phyloP scores from a whole-genome alignment of 23 tunicate genomes.

The Oikopleura albicans region DNA sequence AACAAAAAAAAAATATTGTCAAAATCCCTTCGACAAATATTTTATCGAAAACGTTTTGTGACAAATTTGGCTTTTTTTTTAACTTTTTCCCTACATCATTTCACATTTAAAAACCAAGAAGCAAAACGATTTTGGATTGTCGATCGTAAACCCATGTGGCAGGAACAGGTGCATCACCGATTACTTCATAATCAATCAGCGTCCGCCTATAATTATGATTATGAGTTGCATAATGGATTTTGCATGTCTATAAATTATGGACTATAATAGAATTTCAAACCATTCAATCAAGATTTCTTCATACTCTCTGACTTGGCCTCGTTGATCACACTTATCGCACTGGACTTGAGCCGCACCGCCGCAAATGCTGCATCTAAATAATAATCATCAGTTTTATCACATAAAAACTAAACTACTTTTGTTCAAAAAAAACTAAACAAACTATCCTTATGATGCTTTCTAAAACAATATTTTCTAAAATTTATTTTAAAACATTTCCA shows the following conservation, averaged over 20 bases:
- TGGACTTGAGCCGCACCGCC: not conserved
- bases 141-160: not conserved
- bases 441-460: too few species aligned
- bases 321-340: conserved; percentile 16
- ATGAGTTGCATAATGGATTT: too few species aligned
- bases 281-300: conserved; percentile 7
- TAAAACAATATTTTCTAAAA: too few species aligned
- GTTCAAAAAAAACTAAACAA: not conserved
- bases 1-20: too few species aligned
- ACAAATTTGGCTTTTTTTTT: not conserved
- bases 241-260: too few species aligned
- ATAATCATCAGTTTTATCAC: too few species aligned
- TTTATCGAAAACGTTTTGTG: too few species aligned
- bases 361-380: conserved; percentile 1
- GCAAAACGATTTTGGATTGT: not conserved
- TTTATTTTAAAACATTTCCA: too few species aligned
- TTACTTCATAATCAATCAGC: not conserved
- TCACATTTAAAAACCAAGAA: not conserved
- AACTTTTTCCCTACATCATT: not conserved
- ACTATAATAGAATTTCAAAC: not conserved
- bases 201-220: not conserved
- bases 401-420: too few species aligned
- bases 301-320: not conserved
- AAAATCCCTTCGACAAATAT: too few species aligned
- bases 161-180: conserved; percentile 11